phyloP scores from a whole-genome alignment of 2,113 vertebrate species.

The Echinops telfairi region DNA sequence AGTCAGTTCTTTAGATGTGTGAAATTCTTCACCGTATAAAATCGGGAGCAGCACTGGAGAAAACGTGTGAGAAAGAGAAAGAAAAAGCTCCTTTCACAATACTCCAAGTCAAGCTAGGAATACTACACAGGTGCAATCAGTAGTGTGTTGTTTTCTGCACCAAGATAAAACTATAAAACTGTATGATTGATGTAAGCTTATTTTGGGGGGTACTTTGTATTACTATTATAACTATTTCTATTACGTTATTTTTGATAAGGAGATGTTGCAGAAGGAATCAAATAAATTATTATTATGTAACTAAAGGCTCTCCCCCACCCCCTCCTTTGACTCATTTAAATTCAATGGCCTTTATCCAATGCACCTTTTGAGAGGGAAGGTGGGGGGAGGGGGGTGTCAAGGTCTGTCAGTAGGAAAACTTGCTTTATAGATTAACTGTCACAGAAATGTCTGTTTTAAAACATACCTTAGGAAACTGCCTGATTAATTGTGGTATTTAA shows the following conservation, averaged over 20 bases:
- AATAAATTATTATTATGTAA: neutral
- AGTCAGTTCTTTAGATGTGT: conserved; percentile 19
- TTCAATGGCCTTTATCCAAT: neutral
- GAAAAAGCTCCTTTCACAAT: neutral
- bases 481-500: neutral
- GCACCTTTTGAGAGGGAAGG: neutral
- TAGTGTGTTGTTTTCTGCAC: neutral
- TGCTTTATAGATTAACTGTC: neutral
- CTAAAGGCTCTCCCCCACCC: neutral
- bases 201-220: neutral
- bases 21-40: conserved; percentile 57
- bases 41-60: neutral
- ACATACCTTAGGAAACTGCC: neutral
- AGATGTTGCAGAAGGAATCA: neutral
- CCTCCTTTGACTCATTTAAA: neutral
- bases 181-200: neutral
- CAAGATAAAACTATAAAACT: neutral
- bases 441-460: neutral
- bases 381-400: too few species aligned
- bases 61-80: neutral
- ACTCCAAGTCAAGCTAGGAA: neutral
- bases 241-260: neutral
- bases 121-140: neutral
- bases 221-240: neutral
- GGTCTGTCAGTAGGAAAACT: neutral